Conservation (phyloP, 2,797 vertebrate genomes). For the Chelmon rostratus region DNA sequence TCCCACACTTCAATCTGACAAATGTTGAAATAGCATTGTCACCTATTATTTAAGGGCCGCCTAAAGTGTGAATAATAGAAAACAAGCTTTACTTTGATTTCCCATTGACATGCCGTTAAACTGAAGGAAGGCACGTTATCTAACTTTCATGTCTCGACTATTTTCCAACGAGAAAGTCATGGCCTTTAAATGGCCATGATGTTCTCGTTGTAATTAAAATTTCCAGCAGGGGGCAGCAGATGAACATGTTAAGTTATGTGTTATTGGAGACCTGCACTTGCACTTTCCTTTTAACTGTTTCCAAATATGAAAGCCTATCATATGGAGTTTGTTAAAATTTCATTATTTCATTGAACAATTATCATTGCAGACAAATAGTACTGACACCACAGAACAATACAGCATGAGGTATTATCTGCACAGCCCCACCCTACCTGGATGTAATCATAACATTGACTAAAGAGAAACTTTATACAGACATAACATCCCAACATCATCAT, state of each 20-base stretch:
- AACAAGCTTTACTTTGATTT: neutral
- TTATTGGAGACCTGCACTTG: too few species aligned
- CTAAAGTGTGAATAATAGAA: constrained; percentile 1
- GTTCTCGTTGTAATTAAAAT: neutral
- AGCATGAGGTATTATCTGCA: too few species aligned
- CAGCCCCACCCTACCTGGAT: too few species aligned
- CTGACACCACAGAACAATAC: too few species aligned
- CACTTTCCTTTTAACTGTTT: neutral
- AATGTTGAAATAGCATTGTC: constrained; percentile 25
- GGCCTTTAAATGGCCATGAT: neutral
- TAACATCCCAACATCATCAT: too few species aligned
- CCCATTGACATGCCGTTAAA: neutral
- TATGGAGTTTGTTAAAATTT: too few species aligned
- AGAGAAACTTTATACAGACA: too few species aligned
- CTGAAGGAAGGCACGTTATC: neutral
- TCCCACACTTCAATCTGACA: constrained; percentile 42
- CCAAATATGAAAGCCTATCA: neutral
- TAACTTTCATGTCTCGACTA: neutral
- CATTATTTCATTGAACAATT: too few species aligned
- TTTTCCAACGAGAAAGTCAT: neutral
- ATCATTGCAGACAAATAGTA: neutral
- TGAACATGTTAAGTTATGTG: neutral
- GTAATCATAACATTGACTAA: too few species aligned
- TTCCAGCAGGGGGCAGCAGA: constrained; percentile 35
- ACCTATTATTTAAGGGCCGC: constrained; percentile 29